Conservation (phyloP, 2,888 invertebrate species). For the Hoplodrina blanda region DNA sequence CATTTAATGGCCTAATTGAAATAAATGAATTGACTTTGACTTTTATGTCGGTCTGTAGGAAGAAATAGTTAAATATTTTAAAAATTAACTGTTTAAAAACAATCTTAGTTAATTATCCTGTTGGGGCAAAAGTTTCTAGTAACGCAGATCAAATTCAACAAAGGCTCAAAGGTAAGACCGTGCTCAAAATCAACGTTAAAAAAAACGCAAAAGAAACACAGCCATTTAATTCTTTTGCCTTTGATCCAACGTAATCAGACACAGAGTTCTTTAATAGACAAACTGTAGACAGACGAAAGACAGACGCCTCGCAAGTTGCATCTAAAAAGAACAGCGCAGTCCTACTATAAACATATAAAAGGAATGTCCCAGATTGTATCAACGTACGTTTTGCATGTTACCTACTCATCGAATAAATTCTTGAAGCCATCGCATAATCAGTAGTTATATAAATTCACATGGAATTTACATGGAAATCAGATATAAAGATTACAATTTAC, state of each 20-base stretch:
- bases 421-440: conserved; percentile 56
- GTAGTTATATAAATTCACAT: conserved; percentile 62
- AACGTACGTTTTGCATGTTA: conserved; percentile 48
- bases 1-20: too few species aligned
- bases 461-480: conserved; percentile 62
- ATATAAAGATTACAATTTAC: conserved; percentile 66
- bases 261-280: conserved; percentile 32
- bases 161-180: neutral
- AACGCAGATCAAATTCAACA: neutral
- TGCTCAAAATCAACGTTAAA: neutral
- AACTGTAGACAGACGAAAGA: conserved; percentile 32
- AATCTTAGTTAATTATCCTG: neutral
- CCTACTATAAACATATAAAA: conserved; percentile 53
- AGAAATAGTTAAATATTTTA: too few species aligned
- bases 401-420: conserved; percentile 61
- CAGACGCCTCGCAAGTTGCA: conserved; percentile 19
- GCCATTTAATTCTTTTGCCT: conserved; percentile 15
- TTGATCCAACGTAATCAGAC: conserved; percentile 30
- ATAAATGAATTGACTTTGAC: too few species aligned
- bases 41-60: too few species aligned
- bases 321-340: conserved; percentile 25
- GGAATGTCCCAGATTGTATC: conserved; percentile 62
- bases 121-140: neutral
- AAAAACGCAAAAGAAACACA: conserved; percentile 1
- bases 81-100: neutral